Evolutionary conservation across 2,113 vertebrate species (phyloP), one percentile per base, ranked within the genome.

Genomic region (Lophura nycthemera): DNA sequence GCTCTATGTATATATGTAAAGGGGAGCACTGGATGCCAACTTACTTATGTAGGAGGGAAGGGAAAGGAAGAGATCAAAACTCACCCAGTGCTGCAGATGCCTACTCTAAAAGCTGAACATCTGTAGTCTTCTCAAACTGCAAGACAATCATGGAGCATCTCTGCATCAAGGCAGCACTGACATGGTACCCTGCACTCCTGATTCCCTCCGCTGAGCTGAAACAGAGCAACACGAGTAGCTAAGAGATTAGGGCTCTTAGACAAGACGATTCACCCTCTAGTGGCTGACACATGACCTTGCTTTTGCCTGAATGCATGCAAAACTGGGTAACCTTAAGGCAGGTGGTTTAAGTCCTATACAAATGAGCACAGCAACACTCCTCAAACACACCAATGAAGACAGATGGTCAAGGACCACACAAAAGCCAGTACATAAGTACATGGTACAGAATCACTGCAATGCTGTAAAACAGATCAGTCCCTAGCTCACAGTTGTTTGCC

Each of bases 181-280:
- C 54, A n/a, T 1, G 1, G 7, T 75, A 10, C 16, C 40, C 75
- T 43, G 27, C n/a, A n/a, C 48, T 87, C 48, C 38, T 59, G 16
- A 5, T 73, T 50, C 22, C 88, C 34, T 42, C 77, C 22, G 4
- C n/a, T 2, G 10, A 65, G 17, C 3, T 61, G 77, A 67, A 67
- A 40, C 32, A 48, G 52, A 86, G 71, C 81, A 64, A 8, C 52
- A 69, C 4, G 36, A 83, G 24, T 36, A 36, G 34, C 13, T 59
- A 48, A 16, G 65, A 27, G 12, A 1, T 2, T 24, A 20, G 40
- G 38, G 30, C 29, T 88, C 72, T 42, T 52, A 2, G 8, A 50
- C 72, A 77, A 77, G 25, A 7, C 36, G 0, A 34, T 79, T 89
- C 92, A 84, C 95, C 96, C 95, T 89, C 96, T 96, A 96, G 96